These are phyloP conservation scores for Hyperoplus immaculatus DNA, from an alignment of 2,797 vertebrate species.

Conservation along the genomic window DNA sequence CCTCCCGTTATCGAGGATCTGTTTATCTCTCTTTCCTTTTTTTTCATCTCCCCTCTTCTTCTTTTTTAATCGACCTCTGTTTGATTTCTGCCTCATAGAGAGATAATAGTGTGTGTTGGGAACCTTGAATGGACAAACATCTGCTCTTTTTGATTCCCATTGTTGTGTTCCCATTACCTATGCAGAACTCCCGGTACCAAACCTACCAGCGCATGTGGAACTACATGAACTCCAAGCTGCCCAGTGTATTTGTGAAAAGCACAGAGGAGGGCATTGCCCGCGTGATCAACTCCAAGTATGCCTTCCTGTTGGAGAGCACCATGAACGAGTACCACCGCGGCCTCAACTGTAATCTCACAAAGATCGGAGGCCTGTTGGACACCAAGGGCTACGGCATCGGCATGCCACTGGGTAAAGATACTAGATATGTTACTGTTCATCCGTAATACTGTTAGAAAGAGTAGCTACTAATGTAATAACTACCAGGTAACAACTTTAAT, in stretches of 20 bases:
- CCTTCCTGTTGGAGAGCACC: constrained; percentile 98
- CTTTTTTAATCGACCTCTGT: constrained; percentile 29
- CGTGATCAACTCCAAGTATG: constrained; percentile 97
- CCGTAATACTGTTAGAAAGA: no score
- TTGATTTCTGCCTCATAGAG: constrained; percentile 38
- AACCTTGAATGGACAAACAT: constrained; percentile 7
- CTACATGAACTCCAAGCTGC: constrained; percentile 99
- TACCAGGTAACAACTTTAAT: neutral
- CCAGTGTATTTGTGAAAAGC: constrained; percentile 98
- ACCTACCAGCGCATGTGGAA: constrained; percentile 99
- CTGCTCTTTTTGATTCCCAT: constrained; percentile 14
- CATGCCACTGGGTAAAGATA: constrained; percentile 98
- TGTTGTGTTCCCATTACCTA: constrained; percentile 12
- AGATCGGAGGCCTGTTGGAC: constrained; percentile 98
- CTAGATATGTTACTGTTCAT: constrained; percentile 42
- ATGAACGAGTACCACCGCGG: constrained; percentile 99
- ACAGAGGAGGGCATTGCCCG: constrained; percentile 97
- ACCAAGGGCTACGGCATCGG: constrained; percentile 99
- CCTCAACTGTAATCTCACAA: constrained; percentile 97
- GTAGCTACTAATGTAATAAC: no score
- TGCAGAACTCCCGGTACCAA: constrained; percentile 96
- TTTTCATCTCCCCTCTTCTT: constrained; percentile 12
- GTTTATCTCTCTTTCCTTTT: constrained; percentile 15
- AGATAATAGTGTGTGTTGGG: constrained; percentile 2
- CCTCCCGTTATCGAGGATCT: constrained; percentile 25